Conservation (phyloP, 2,888 invertebrate genomes). For the Onthophagus sagittarius region DNA sequence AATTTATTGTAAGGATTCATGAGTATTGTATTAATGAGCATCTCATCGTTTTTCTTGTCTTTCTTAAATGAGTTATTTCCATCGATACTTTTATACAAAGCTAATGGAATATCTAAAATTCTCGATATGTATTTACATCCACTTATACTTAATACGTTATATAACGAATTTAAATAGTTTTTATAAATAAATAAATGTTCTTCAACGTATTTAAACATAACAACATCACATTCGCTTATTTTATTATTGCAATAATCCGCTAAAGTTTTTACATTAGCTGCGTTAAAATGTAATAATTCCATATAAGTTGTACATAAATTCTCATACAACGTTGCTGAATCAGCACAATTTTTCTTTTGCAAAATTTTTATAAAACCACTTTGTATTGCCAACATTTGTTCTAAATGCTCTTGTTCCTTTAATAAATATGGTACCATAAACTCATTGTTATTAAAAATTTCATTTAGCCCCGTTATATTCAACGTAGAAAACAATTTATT, state of each 20-base stretch:
- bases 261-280: constrained; percentile 64
- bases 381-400: constrained; percentile 63
- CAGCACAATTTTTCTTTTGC: constrained; percentile 59
- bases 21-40: constrained; percentile 58
- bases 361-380: constrained; percentile 61
- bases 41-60: constrained; percentile 52
- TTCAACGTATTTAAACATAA: constrained; percentile 65
- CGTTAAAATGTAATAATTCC: constrained; percentile 65
- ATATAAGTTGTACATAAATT: constrained; percentile 63
- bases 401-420: constrained; percentile 64
- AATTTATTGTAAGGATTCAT: constrained; percentile 60
- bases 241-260: constrained; percentile 66
- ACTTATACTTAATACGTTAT: constrained; percentile 69
- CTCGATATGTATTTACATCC: constrained; percentile 65
- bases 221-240: constrained; percentile 62
- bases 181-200: constrained; percentile 69
- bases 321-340: constrained; percentile 59
- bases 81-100: constrained; percentile 39
- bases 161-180: constrained; percentile 66
- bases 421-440: constrained; percentile 41
- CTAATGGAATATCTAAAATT: constrained; percentile 58
- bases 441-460: constrained; percentile 27
- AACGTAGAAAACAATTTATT: constrained; percentile 33
- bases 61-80: constrained; percentile 35
- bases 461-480: constrained; percentile 37